Evolutionary conservation across 2,113 vertebrate genomes (phyloP), one percentile per base, ranked within the genome.

Genomic region (Heloderma charlesbogerti): DNA sequence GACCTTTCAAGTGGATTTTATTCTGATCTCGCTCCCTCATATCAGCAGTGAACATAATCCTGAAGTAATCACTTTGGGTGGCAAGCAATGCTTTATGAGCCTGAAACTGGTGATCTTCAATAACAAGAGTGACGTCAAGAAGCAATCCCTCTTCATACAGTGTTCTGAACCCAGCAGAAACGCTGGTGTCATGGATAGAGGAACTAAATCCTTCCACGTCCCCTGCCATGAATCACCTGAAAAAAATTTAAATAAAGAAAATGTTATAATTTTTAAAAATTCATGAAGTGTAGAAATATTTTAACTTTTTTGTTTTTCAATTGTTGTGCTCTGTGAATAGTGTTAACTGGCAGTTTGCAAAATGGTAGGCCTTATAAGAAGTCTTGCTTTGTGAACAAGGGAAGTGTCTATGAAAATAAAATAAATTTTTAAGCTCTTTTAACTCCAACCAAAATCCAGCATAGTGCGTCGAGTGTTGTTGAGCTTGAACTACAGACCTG

Each of bases 131-230:
- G 96, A 99, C 99, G 91, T 99, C 99, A 94, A 99, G 98, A 97
- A 99, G 98, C 95, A 99, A 98, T 92, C 99, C 98, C 97, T 99
- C 99, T 97, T 99, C 99, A 93, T 99, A 99, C 95, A 99, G 98
- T 95, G 99, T 98, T 97, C 99, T 98, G 98, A 99, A 99, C 93
- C 99, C 99, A 86, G 99, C 98, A 96, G 99, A 99, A 97, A 99
- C 98, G 90, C 99, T 99, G 97, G 98, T 99, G 94, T 99, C 99
- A 92, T 99, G 99, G 97, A 98, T 98, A 98, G 99, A 99, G 95
- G 99, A 99, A 97, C 98, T 98, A 98, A 99, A 99, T 97, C 99
- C 99, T 99, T 99, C 99, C 98, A 99, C 98, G 97, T 99, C 99
- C 98, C 98, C 99, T 97, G 99, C 99, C 99, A 99, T 99, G 97